A percentile compares a stretch with the other conserved stretches of the same genome.
Evolutionary conservation across 2,113 vertebrate genomes (phyloP).

Genomic region (Clarias magur): DNA sequence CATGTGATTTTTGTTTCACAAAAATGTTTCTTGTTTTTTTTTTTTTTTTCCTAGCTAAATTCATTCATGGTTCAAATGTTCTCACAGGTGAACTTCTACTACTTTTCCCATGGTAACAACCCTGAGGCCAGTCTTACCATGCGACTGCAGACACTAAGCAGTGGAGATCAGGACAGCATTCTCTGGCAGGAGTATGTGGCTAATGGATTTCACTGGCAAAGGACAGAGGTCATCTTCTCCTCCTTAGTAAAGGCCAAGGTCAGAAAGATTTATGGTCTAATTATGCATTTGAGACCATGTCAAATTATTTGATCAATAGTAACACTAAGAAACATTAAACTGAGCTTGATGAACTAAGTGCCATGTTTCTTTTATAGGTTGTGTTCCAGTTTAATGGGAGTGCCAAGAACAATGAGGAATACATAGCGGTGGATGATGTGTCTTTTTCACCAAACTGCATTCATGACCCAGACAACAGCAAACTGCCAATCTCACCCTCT

Average conservation of each 20-base stretch:
- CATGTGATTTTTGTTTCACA: not conserved
- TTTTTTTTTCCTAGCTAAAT: not conserved
- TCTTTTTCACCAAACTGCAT: constrained; percentile 70
- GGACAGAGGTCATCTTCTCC: constrained; percentile 66
- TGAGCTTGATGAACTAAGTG: not conserved
- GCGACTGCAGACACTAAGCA: constrained; percentile 50
- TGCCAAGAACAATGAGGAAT: constrained; percentile 23
- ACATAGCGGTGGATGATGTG: constrained; percentile 69
- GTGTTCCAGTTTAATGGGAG: constrained; percentile 64
- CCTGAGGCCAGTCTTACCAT: constrained; percentile 47
- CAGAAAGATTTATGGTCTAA: not conserved
- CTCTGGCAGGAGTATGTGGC: constrained; percentile 59
- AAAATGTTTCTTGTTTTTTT: not conserved
- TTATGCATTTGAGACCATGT: not conserved
- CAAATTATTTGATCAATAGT: not conserved
- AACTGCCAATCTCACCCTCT: constrained; percentile 60
- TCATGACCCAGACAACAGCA: constrained; percentile 66
- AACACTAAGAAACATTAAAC: not conserved
- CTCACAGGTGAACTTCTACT: constrained; percentile 65
- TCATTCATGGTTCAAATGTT: not conserved
- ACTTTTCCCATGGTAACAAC: constrained; percentile 60
- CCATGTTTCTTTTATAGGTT: constrained; percentile 55
- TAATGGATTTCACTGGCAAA: constrained; percentile 67
- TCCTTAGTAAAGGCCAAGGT: constrained; percentile 56
- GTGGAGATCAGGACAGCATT: constrained; percentile 55